These are phyloP conservation scores for Atrina japonica DNA, from an alignment of 2,888 invertebrate species.

Conservation along the genomic window DNA sequence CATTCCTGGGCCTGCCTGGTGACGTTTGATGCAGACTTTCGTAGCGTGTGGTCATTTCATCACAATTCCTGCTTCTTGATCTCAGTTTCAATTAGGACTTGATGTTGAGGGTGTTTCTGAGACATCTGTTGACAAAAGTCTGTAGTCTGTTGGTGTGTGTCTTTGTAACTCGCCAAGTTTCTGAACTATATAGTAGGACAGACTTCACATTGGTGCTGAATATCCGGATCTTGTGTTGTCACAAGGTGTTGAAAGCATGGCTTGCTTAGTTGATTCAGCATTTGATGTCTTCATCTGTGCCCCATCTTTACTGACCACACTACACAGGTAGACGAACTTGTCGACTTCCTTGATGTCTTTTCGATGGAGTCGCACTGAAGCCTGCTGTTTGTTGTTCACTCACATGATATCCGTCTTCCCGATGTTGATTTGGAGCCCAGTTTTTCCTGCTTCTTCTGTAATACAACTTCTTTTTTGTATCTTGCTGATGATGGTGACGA, in stretches of 20 bases:
- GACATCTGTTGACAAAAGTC: background rate
- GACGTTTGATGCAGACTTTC: background rate
- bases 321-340: constrained; percentile 23
- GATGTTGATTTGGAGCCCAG: constrained; percentile 8
- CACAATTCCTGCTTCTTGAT: no score
- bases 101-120: background rate
- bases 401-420: background rate
- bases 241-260: background rate
- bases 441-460: background rate
- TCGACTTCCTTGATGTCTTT: constrained; percentile 19
- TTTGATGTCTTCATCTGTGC: constrained; percentile 16
- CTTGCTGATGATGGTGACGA: constrained; percentile 22
- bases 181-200: background rate
- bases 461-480: no score
- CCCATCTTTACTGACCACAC: constrained; percentile 18
- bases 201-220: constrained; percentile 10
- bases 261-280: background rate
- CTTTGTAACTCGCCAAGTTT: background rate
- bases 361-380: background rate
- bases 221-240: constrained; percentile 9
- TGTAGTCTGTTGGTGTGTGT: background rate
- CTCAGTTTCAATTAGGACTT: no score
- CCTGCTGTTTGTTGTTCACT: constrained; percentile 7
- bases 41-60: background rate
- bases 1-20: background rate